These are phyloP conservation scores for Tipula lateralis DNA, from an alignment of 2,888 invertebrate genomes.

Conservation along the genomic window DNA sequence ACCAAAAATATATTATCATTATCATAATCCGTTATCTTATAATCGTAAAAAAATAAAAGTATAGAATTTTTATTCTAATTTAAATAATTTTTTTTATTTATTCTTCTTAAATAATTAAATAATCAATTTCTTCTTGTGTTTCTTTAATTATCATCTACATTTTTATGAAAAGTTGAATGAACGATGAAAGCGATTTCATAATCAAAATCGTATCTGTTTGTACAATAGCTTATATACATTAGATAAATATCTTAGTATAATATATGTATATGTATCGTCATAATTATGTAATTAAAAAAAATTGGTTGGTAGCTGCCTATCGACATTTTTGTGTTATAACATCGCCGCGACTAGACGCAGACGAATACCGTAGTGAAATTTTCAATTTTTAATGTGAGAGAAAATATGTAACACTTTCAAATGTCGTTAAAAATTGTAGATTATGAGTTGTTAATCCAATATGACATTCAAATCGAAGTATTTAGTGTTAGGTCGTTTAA, in stretches of 20 bases:
- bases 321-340: not conserved
- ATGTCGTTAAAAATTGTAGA: not conserved
- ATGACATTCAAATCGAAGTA: not conserved
- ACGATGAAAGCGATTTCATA: not conserved
- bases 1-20: not conserved
- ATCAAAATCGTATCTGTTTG: not conserved
- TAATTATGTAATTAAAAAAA: not conserved
- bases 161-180: not conserved
- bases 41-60: not conserved
- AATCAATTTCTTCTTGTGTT: not conserved
- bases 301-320: not conserved
- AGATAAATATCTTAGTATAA: no score
- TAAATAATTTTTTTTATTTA: not conserved
- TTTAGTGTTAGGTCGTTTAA: not conserved
- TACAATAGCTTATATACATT: not conserved
- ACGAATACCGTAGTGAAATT: not conserved
- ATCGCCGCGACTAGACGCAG: not conserved
- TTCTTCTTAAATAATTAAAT: not conserved
- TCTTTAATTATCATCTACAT: not conserved
- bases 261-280: not conserved
- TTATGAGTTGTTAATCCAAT: not conserved
- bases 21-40: not conserved
- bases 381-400: not conserved
- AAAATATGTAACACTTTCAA: not conserved
- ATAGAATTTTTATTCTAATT: constrained; percentile 1